Evolutionary conservation across 2,113 vertebrate species (phyloP), one percentile per base, ranked within the genome.

Genomic region (Melierax canorus): DNA sequence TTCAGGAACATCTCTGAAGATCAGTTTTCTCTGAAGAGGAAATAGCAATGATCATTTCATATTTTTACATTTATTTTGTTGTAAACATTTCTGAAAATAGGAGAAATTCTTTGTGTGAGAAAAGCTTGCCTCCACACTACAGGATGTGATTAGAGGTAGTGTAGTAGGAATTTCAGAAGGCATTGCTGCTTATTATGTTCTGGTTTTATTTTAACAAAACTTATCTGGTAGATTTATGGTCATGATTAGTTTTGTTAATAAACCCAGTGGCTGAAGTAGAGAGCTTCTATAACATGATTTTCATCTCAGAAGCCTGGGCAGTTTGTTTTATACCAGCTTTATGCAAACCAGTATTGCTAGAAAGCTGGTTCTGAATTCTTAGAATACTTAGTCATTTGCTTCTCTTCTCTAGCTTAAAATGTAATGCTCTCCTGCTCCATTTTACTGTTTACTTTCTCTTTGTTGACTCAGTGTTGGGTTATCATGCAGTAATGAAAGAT

Each of bases 341-440:
- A 46, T 95, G 60, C 58, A 87, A 94, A 50, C 9, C n/a, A 53
- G 3, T 63, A 17, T 92, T 96, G 72, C 55, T 96, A 80, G 88
- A 96, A 95, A 95, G 94, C 73, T 72, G 10, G 9, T 63, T 78
- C 60, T 74, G 84, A 91, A n/a, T 91, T 96, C 48, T 60, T 77
- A 56, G 60, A 68, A 39, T 63, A 51, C 64, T 86, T 69, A 51
- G 34, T 95, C 86, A 83, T 71, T 59, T 92, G 9, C 12, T 79
- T 34, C 45, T 88, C 45, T 88, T 78, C 23, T 73, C 10, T n/a
- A 59, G 32, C 22, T 91, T 74, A 46, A 88, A 84, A 58, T 19
- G 8, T 34, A 60, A 62, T 64, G 23, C 34, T 64, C 9, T 79
- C 32, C 19, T 73, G 55, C 36, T 83, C 58, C 22, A 3, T 87